Evolutionary conservation across 1,140 invertebrate genomes (phyloP).

Genomic region (Zaprionus capensis): DNA sequence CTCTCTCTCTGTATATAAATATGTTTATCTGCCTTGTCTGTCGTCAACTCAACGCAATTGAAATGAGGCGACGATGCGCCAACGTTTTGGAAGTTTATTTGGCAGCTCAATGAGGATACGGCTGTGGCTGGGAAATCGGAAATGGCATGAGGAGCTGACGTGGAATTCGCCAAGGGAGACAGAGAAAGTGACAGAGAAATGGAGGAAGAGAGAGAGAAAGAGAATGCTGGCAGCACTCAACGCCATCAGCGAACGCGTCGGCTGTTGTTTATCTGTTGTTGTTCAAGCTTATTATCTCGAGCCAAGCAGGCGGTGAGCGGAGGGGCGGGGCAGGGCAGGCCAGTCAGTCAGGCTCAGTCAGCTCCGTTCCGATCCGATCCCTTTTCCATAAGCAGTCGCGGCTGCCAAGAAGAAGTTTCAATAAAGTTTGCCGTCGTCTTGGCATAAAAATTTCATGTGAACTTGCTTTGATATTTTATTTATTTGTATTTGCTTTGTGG

Average conservation of each 20-base stretch:
- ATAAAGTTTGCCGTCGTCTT: conserved; percentile 58
- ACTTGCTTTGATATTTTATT: conserved; percentile 80
- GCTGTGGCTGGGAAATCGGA: conserved; percentile 13
- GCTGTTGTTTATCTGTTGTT: conserved; percentile 64
- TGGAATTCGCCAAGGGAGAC: conserved; percentile 36
- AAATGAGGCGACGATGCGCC: conserved; percentile 71
- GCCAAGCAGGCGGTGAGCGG: conserved; percentile 43
- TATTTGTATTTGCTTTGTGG: conserved; percentile 69
- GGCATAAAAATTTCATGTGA: conserved; percentile 73
- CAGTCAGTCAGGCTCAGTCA: conserved; percentile 1
- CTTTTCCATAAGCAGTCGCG: conserved; percentile 39
- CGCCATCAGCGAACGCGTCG: conserved; percentile 33
- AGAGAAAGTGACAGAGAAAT: too few species aligned
- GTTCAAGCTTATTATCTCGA: conserved; percentile 62
- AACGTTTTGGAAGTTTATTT: conserved; percentile 81
- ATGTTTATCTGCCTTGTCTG: conserved; percentile 31
- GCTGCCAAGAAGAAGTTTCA: conserved; percentile 58
- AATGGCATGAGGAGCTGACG: conserved; percentile 18
- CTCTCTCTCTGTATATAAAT: conserved; percentile 6
- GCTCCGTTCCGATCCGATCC: conserved; percentile 24
- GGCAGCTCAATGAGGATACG: conserved; percentile 49
- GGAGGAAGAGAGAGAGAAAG: background rate
- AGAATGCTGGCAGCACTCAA: conserved; percentile 52
- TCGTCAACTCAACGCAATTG: conserved; percentile 48
- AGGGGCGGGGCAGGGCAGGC: background rate